Percentiles rank a stretch among this genome's conserved stretches.
Evolutionary conservation across 2,888 invertebrate genomes (phyloP).

Genomic region (Acronicta alni): DNA sequence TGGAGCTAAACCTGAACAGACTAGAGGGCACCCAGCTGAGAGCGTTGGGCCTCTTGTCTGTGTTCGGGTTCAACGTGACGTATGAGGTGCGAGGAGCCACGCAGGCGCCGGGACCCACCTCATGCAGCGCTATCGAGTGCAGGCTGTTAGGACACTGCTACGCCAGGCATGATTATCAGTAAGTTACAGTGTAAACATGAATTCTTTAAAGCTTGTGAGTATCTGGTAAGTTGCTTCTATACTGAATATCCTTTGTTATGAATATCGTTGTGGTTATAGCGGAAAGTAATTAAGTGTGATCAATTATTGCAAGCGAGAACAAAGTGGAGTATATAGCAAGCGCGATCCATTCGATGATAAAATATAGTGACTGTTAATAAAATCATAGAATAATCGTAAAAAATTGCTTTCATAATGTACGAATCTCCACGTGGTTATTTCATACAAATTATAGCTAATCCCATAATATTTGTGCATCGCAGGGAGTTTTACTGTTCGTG

Average conservation of each 20-base stretch:
- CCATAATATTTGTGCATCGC: conserved; percentile 51
- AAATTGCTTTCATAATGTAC: conserved; percentile 10
- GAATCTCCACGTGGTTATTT: conserved; percentile 47
- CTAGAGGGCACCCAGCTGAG: conserved; percentile 95
- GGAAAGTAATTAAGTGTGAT: conserved; percentile 62
- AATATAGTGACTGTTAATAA: conserved; percentile 61
- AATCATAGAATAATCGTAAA: conserved; percentile 22
- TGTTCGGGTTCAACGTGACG: conserved; percentile 97
- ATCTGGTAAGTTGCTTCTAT: background rate
- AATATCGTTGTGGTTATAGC: no score
- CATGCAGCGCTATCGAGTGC: conserved; percentile 95
- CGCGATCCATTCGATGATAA: no score
- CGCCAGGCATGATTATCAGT: conserved; percentile 92
- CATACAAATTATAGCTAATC: conserved; percentile 34
- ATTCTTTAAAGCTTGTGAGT: background rate
- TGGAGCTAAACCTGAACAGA: conserved; percentile 92
- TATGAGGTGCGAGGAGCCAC: conserved; percentile 92
- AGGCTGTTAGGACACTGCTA: conserved; percentile 95
- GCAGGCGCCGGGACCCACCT: conserved; percentile 85
- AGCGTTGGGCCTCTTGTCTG: conserved; percentile 94
- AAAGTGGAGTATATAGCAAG: no score
- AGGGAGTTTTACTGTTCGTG: conserved; percentile 95
- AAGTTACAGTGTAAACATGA: no score
- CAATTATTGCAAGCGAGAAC: no score
- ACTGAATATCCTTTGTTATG: background rate